These are phyloP conservation scores for Torymus texanus DNA, from an alignment of 2,888 invertebrate species.

Conservation along the genomic window DNA sequence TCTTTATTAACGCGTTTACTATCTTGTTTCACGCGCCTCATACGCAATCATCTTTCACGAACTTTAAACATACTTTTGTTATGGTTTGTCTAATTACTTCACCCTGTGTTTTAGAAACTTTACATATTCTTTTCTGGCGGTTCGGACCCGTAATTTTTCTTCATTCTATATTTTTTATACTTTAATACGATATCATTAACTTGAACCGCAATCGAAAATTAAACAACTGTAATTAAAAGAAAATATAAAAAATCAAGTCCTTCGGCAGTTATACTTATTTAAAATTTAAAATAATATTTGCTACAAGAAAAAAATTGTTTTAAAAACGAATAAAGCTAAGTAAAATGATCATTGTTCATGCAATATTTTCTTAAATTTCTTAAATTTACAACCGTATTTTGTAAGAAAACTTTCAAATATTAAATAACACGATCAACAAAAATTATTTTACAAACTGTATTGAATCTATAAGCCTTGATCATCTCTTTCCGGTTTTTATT, in stretches of 20 bases:
- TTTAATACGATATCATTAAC: slow-evolving; percentile 11
- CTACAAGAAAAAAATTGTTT: background rate
- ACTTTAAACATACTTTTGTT: slow-evolving; percentile 25
- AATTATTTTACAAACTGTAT: slow-evolving; percentile 30
- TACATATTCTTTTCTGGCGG: slow-evolving; percentile 17
- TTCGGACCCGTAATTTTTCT: slow-evolving; percentile 43
- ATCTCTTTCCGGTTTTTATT: slow-evolving; percentile 49
- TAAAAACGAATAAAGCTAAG: background rate
- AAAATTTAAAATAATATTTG: background rate
- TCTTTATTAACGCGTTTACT: slow-evolving; percentile 31
- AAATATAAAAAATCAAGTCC: background rate
- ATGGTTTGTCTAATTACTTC: slow-evolving; percentile 45
- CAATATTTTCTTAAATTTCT: slow-evolving; percentile 13
- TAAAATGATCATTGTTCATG: slow-evolving; percentile 1
- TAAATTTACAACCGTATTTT: background rate
- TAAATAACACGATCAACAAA: slow-evolving; percentile 4
- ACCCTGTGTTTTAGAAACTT: slow-evolving; percentile 45
- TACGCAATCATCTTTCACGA: slow-evolving; percentile 32
- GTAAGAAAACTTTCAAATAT: slow-evolving; percentile 5
- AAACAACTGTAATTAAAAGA: slow-evolving; percentile 15
- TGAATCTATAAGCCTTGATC: slow-evolving; percentile 30
- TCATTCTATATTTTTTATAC: slow-evolving; percentile 22
- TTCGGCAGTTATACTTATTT: no score
- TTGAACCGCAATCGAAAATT: slow-evolving; percentile 17
- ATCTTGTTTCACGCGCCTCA: slow-evolving; percentile 4